phyloP scores from a whole-genome alignment of 2,888 invertebrate genomes.

The Chrysolina haemoptera region DNA sequence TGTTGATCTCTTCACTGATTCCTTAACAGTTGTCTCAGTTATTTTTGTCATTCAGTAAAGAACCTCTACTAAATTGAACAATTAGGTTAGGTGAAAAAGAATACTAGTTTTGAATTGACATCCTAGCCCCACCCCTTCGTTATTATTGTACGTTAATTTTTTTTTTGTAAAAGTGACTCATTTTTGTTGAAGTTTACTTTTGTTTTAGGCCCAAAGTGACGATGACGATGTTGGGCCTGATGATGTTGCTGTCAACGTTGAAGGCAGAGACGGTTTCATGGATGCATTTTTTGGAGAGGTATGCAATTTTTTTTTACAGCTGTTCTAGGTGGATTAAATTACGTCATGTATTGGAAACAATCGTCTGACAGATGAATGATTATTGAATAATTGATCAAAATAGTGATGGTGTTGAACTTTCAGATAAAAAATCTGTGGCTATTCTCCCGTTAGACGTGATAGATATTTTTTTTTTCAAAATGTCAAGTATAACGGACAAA shows the following conservation, averaged over 20 bases:
- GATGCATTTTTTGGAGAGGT: conserved; percentile 99
- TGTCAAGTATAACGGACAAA: too few relatives aligned
- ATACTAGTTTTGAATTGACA: conserved; percentile 38
- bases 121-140: conserved; percentile 62
- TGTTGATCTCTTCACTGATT: not conserved
- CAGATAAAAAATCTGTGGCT: conserved; percentile 1
- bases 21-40: not conserved
- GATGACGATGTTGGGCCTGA: conserved; percentile 96
- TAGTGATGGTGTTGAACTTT: not conserved
- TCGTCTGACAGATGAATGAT: conserved; percentile 36
- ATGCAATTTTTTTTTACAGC: conserved; percentile 62
- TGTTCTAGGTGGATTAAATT: conserved; percentile 14
- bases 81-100: conserved; percentile 63
- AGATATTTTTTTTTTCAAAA: too few relatives aligned
- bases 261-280: conserved; percentile 95
- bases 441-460: not conserved
- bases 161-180: conserved; percentile 16
- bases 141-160: conserved; percentile 24
- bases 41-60: conserved; percentile 44
- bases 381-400: conserved; percentile 13
- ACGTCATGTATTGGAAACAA: conserved; percentile 31
- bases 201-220: conserved; percentile 94
- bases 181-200: conserved; percentile 35
- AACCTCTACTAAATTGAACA: conserved; percentile 44
- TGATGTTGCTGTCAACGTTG: conserved; percentile 96